phyloP scores from a whole-genome alignment of 2,797 vertebrate species.

The Myotis vivesi region DNA sequence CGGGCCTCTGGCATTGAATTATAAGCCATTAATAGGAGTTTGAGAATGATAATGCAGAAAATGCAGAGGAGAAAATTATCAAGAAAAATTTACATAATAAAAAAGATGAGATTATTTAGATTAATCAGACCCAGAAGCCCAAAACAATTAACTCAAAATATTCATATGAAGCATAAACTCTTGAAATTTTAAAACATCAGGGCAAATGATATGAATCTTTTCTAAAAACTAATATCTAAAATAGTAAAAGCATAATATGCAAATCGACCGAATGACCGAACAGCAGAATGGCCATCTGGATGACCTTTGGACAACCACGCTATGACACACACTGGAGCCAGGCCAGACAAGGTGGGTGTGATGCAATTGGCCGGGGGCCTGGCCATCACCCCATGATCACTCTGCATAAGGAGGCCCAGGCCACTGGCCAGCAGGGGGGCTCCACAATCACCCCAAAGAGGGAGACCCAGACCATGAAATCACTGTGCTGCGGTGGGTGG shows the following conservation, averaged over 20 bases:
- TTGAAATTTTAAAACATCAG: not conserved
- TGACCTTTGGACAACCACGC: no score
- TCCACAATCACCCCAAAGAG: no score
- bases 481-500: no score
- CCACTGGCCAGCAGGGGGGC: accelerated
- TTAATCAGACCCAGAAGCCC: not conserved
- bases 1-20: not conserved
- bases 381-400: no score
- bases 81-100: not conserved
- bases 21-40: not conserved
- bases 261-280: no score
- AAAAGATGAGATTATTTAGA: not conserved
- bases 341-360: no score
- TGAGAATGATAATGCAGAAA: not conserved
- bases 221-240: not conserved
- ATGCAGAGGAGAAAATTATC: not conserved
- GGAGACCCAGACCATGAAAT: no score
- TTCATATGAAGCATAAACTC: not conserved
- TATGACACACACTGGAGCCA: no score
- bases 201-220: not conserved
- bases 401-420: no score
- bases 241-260: no score
- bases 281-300: no score
- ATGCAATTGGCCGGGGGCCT: no score
- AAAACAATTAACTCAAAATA: not conserved